Conservation (phyloP, 53 echinoderm and acorn worm species). For the Temnopleurus reevesii region DNA sequence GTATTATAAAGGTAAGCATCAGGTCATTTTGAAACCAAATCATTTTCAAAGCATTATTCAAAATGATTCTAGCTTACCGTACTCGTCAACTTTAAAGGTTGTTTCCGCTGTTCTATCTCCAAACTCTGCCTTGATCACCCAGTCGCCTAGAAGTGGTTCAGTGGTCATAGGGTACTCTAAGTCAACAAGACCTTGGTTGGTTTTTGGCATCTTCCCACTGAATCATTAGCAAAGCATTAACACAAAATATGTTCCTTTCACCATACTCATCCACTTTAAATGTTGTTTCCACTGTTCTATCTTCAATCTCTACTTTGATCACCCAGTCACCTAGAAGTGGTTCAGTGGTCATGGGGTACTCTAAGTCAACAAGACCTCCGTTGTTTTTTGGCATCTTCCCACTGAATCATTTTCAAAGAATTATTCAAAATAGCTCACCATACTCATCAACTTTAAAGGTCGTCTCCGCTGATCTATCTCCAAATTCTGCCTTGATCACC, state of each 20-base stretch:
- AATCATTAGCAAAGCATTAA: no score
- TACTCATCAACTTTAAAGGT: constrained; percentile 92
- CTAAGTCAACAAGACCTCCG: constrained; percentile 76
- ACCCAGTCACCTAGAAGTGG: constrained; percentile 85
- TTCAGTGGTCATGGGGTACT: constrained; percentile 77
- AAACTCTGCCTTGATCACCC: constrained; percentile 74
- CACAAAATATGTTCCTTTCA: no score
- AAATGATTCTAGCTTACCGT: no score
- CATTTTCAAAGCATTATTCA: no score
- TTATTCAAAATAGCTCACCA: no score
- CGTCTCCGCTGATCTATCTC: constrained; percentile 43
- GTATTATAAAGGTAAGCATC: no score
- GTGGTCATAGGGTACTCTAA: constrained; percentile 75
- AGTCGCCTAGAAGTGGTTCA: constrained; percentile 82
- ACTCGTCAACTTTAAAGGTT: constrained; percentile 88
- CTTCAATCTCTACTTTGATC: constrained; percentile 65
- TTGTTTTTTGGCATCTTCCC: constrained; percentile 61
- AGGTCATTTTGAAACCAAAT: no score
- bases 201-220: constrained; percentile 76
- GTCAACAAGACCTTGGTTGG: constrained; percentile 73
- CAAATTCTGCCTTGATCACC: constrained; percentile 70
- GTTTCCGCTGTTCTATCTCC: constrained; percentile 45
- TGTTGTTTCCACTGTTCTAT: constrained; percentile 50
- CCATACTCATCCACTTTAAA: constrained; percentile 96
- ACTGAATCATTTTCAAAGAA: no score